phyloP scores from a whole-genome alignment of 2,113 vertebrate species.

The Progne subis region DNA sequence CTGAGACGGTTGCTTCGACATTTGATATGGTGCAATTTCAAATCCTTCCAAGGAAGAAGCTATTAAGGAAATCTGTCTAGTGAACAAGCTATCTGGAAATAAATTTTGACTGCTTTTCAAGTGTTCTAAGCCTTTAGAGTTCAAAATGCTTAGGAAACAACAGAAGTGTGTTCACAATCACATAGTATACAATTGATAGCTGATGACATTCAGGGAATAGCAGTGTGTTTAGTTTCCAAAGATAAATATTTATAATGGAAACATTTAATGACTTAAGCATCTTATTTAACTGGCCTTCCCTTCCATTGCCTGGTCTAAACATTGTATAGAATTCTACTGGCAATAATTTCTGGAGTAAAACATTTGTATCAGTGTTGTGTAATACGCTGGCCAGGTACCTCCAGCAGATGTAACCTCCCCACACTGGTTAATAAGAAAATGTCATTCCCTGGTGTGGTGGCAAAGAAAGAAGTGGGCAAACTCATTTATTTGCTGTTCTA shows the following conservation, averaged over 20 bases:
- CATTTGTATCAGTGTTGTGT: background rate
- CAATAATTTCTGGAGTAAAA: background rate
- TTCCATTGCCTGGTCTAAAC: background rate
- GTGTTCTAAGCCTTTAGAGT: background rate
- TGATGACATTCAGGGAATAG: slow-evolving; percentile 14
- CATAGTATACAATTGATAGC: slow-evolving; percentile 35
- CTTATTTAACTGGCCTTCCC: background rate
- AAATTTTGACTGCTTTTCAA: slow-evolving; percentile 49
- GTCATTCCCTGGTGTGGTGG: background rate
- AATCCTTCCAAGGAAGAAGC: slow-evolving; percentile 13
- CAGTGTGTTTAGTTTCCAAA: background rate
- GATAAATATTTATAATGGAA: slow-evolving; percentile 35
- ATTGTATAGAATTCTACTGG: background rate
- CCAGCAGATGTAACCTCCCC: background rate
- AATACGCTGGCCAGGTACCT: background rate
- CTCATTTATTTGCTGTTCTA: background rate
- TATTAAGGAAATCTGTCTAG: background rate
- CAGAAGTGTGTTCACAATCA: background rate
- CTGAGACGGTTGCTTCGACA: background rate
- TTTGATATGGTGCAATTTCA: slow-evolving; percentile 19
- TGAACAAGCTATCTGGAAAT: slow-evolving; percentile 10
- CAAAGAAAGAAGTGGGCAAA: background rate
- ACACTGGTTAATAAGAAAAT: background rate
- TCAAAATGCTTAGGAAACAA: background rate
- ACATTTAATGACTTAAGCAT: slow-evolving; percentile 6